A percentile compares a stretch with the other conserved stretches of the same genome.
Evolutionary conservation across 2,797 vertebrate species (phyloP).

Genomic region (Uromys caudimaculatus): DNA sequence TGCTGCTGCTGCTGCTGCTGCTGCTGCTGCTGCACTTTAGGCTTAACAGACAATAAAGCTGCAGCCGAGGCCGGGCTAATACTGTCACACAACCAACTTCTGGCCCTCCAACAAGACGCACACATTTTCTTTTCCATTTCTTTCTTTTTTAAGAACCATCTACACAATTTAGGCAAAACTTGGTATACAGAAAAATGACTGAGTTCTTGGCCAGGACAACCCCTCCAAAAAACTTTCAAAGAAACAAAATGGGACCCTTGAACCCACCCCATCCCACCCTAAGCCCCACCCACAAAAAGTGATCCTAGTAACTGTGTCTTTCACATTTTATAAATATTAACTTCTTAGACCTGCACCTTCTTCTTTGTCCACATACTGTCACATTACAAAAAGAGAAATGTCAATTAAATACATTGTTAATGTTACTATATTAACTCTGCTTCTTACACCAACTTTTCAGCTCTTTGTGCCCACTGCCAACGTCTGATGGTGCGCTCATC

Average conservation of each 20-base stretch:
- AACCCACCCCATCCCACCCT: constrained; percentile 80
- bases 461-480: constrained; percentile 85
- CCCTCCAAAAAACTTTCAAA: constrained; percentile 80
- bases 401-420: constrained; percentile 93
- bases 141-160: constrained; percentile 72
- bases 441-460: constrained; percentile 81
- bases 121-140: constrained; percentile 69
- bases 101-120: constrained; percentile 87
- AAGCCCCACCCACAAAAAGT: constrained; percentile 86
- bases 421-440: constrained; percentile 91
- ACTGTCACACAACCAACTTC: constrained; percentile 90
- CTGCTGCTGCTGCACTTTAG: constrained; percentile 85
- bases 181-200: constrained; percentile 88
- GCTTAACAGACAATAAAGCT: constrained; percentile 90
- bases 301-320: constrained; percentile 89
- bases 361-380: constrained; percentile 90
- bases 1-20: constrained; percentile 83
- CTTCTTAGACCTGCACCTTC: constrained; percentile 89
- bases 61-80: constrained; percentile 89
- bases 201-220: constrained; percentile 85
- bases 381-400: constrained; percentile 92
- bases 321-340: constrained; percentile 94
- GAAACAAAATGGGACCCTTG: constrained; percentile 82
- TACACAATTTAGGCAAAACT: constrained; percentile 89
- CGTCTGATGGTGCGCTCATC: constrained; percentile 77